These are phyloP conservation scores for Drosophila affinis DNA, from an alignment of 2,888 invertebrate genomes.

Conservation along the genomic window DNA sequence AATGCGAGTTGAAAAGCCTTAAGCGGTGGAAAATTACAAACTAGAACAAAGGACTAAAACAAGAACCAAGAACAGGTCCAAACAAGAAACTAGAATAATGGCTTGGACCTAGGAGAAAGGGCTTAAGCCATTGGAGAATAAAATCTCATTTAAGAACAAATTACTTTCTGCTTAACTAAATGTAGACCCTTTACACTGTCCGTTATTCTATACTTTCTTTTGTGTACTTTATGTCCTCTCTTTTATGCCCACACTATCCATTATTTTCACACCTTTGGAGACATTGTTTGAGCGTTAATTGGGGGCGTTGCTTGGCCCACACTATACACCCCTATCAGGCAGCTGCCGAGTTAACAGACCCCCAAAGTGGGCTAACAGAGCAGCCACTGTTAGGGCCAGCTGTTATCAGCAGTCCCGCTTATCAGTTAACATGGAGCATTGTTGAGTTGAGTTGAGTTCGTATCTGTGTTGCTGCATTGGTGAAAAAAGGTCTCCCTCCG, in stretches of 20 bases:
- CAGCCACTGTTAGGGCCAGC: constrained; percentile 17
- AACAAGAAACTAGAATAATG: background rate
- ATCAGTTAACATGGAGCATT: constrained; percentile 59
- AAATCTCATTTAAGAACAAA: background rate
- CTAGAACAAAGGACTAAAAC: background rate
- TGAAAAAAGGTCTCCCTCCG: constrained; percentile 31
- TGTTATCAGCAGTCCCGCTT: constrained; percentile 58
- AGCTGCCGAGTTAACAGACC: constrained; percentile 27
- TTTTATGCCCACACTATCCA: background rate
- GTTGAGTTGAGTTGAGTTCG: constrained; percentile 52
- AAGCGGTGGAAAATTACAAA: background rate
- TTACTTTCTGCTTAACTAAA: background rate
- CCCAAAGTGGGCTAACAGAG: constrained; percentile 18
- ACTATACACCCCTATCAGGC: constrained; percentile 4
- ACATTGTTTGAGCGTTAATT: background rate
- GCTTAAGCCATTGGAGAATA: background rate
- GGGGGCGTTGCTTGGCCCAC: constrained; percentile 42
- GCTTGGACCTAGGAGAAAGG: background rate
- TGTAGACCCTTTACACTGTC: background rate
- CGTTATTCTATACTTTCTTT: background rate
- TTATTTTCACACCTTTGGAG: background rate
- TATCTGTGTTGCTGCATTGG: constrained; percentile 30
- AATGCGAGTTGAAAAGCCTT: background rate
- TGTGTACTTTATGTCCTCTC: background rate
- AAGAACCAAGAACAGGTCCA: background rate